Evolutionary conservation across 30 jellyfish, hydroid and myxozoan genomes (phyloP).

Genomic region (Aurelia sp.): DNA sequence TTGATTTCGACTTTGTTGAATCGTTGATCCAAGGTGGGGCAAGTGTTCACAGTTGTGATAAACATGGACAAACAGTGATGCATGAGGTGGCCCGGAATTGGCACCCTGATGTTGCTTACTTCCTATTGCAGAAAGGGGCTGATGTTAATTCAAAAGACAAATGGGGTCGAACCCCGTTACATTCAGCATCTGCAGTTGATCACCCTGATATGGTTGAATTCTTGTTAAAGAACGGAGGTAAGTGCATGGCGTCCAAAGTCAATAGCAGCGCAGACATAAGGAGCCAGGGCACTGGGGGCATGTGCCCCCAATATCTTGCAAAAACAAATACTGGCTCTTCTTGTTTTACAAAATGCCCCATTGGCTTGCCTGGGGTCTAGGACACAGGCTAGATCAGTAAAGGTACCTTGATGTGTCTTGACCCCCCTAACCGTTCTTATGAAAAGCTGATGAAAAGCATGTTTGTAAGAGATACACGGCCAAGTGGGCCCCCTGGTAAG

Average conservation of each 20-base stretch:
- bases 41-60: conserved; percentile 71
- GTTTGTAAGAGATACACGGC: too few relatives aligned
- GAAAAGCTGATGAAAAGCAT: too few relatives aligned
- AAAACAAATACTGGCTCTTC: too few relatives aligned
- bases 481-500: too few relatives aligned
- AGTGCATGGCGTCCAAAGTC: neutral
- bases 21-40: conserved; percentile 82
- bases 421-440: too few relatives aligned
- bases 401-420: too few relatives aligned
- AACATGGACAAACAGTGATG: conserved; percentile 86
- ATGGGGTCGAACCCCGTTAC: conserved; percentile 87
- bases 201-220: conserved; percentile 74
- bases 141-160: conserved; percentile 56
- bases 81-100: conserved; percentile 95
- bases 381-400: too few relatives aligned
- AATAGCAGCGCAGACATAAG: too few relatives aligned
- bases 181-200: conserved; percentile 78
- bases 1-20: conserved; percentile 81
- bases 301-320: too few relatives aligned
- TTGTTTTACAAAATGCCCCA: too few relatives aligned
- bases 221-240: conserved; percentile 64
- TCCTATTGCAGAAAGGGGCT: conserved; percentile 82
- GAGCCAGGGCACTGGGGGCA: too few relatives aligned
- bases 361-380: too few relatives aligned
- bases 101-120: conserved; percentile 96